These are phyloP conservation scores for Harpegnathos saltator DNA, from an alignment of 1,140 invertebrate species.

Conservation along the genomic window DNA sequence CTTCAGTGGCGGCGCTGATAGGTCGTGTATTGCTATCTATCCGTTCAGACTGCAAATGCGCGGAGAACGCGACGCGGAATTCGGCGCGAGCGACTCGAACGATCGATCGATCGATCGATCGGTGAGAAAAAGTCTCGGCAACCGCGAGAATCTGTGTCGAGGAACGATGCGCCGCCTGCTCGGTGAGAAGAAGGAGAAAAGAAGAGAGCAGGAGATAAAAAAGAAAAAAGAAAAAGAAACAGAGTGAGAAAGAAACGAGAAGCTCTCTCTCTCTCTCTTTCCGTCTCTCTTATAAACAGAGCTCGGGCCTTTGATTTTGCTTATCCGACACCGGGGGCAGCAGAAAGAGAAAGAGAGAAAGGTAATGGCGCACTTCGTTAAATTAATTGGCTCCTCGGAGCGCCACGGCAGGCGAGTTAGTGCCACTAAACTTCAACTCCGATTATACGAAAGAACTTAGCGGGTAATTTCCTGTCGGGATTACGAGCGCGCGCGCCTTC, in stretches of 20 bases:
- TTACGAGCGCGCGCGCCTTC: conserved; percentile 37
- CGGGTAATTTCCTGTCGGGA: conserved; percentile 37
- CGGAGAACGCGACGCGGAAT: conserved; percentile 35
- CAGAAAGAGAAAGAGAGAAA: conserved; percentile 42
- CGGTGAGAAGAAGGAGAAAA: background rate
- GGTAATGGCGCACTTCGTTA: conserved; percentile 77
- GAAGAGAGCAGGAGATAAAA: background rate
- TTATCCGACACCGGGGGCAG: conserved; percentile 65
- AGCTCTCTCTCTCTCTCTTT: too few species aligned
- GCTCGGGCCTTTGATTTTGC: conserved; percentile 73
- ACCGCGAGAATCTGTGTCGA: conserved; percentile 55
- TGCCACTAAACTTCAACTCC: conserved; percentile 73
- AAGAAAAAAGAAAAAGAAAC: background rate
- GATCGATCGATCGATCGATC: conserved; percentile 34
- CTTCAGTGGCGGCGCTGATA: conserved; percentile 27
- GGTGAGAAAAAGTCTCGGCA: conserved; percentile 41
- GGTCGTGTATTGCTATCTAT: conserved; percentile 50
- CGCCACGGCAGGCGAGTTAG: conserved; percentile 71
- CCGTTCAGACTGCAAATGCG: background rate
- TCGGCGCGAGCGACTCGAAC: background rate
- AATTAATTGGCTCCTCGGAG: conserved; percentile 75
- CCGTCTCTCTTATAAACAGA: too few species aligned
- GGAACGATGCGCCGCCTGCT: conserved; percentile 46
- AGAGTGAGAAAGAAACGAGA: conserved; percentile 15
- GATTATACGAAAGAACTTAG: conserved; percentile 67